Evolutionary conservation across 2,797 vertebrate species (phyloP), one percentile per base, ranked within the genome.

Genomic region (Lepilemur septentrionalis): DNA sequence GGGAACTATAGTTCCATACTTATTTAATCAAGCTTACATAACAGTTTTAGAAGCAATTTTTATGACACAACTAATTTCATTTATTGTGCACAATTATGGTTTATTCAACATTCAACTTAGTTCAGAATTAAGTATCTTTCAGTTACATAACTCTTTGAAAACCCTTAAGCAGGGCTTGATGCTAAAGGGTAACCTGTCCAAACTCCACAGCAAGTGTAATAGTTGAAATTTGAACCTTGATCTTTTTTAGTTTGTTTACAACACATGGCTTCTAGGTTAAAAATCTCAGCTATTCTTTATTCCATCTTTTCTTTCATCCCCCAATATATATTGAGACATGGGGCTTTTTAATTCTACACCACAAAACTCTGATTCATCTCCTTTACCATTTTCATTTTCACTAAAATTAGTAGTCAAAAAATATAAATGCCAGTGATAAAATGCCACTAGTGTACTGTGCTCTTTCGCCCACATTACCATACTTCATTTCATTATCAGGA

Each of bases 151-250:
- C 18, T 72, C 48, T 79, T 35, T 25, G 75, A 70, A 14, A 89
- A 59, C 17, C 10, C 23, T 78, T 78, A 79, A 69, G 25, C 6
- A 80, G 38, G 55, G 38, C 18, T 90, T 72, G 38, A 5, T 12
- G 41, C 4, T 89, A 84, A 88, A 94, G 25, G 25, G 13, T 35
- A 79, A 32, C 17, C 8, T 25, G 38, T 73, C 46, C 89, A 89
- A 70, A 87, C 75, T 90, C 70, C 63, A 91, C 18, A 70, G 14
- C 17, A 35, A 70, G 23, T 43, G 55, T 18, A n/a, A 23, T 0
- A 30, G 63, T 2, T 87, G 84, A 30, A 18, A 46, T 73, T 38
- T 97, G 89, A 95, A 96, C 86, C 94, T 89, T 85, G 81, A 87
- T 18, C 43, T 52, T 12, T 67, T 90, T 72, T 4, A 73, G n/a